Base-by-base conservation (phyloP, 1,140 invertebrate genomes). In the Tribolium madens region DNA sequence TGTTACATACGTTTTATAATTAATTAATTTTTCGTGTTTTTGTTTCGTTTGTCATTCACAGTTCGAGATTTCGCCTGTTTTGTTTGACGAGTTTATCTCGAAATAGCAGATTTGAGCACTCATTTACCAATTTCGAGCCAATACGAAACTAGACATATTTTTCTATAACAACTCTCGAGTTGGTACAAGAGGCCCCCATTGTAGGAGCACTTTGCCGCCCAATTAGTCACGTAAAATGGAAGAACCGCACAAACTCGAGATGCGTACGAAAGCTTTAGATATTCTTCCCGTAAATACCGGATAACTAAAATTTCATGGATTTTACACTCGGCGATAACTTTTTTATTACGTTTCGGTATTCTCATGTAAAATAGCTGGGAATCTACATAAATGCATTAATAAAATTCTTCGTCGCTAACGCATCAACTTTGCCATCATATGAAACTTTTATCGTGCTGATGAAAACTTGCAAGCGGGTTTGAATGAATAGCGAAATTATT, bases 211-310 rank as follows among this genome's bases (percentile, higher is more conserved):
- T 64, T 64, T 64, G 21, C 57, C 57, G 31, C 57, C 57, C 57
- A 64, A 64, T 64, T 64, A 64, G 57, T 64, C 57, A 64, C 57
- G 57, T 31, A 64, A 64, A 64, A 64, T 64, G 57, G 57, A 64
- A 64, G 57, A 64, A 64, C 57, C 21, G 57, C 57, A 64, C 57
- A 26, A 31, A 42, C 21, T 64, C 21, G 12, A 57, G 57, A 64
- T 64, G 26, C 26, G 57, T 13, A 64, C 10, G 17, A 18, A 10
- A 26, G 13, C 18, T 21, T 57, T n/a, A 57, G 18, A 57, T 57
- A 21, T 57, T 57, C 17, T 57, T 26, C 18, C 52, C 14, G 18
- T 57, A 57, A 57, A 57, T 57, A 57, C 26, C n/a, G 57, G 57
- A 64, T 33, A 64, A 64, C 57, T 33, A 64, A 64, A 64, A 64